phyloP scores from a whole-genome alignment of 2,888 invertebrate species.

The Morpho achilles region DNA sequence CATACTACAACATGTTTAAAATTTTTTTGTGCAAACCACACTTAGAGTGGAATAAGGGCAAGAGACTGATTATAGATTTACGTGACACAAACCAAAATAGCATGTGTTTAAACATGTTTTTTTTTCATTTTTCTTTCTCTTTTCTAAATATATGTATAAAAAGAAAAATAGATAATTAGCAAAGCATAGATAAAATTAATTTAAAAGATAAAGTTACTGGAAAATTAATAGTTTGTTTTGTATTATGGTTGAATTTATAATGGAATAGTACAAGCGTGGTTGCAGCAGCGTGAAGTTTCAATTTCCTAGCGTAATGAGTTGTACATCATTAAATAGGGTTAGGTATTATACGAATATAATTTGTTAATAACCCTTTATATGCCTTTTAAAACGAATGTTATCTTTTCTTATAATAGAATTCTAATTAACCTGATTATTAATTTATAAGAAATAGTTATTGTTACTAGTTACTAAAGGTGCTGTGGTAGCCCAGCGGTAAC shows the following conservation, averaged over 20 bases:
- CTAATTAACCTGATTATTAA: no score
- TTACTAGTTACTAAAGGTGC: no score
- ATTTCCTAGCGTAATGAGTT: constrained; percentile 21
- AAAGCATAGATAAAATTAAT: constrained; percentile 1
- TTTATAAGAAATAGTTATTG: no score
- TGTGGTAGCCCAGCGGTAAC: no score
- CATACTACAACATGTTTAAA: no score
- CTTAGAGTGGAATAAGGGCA: no score
- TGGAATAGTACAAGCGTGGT: constrained; percentile 14
- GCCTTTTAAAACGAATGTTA: neutral
- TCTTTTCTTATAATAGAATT: no score
- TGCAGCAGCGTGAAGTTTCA: constrained; percentile 15
- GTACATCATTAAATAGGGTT: constrained; percentile 14
- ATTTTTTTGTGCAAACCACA: no score
- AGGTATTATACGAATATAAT: constrained; percentile 10
- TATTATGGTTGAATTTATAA: constrained; percentile 13
- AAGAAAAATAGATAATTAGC: neutral
- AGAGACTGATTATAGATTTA: neutral
- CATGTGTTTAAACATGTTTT: no score
- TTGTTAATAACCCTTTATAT: neutral
- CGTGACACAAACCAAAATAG: no score
- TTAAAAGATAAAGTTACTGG: constrained; percentile 2
- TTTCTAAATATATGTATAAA: no score
- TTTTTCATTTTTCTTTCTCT: no score
- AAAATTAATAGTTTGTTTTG: constrained; percentile 10